Base-by-base conservation (phyloP, 2,797 vertebrate genomes). In the Sus cebifrons region DNA sequence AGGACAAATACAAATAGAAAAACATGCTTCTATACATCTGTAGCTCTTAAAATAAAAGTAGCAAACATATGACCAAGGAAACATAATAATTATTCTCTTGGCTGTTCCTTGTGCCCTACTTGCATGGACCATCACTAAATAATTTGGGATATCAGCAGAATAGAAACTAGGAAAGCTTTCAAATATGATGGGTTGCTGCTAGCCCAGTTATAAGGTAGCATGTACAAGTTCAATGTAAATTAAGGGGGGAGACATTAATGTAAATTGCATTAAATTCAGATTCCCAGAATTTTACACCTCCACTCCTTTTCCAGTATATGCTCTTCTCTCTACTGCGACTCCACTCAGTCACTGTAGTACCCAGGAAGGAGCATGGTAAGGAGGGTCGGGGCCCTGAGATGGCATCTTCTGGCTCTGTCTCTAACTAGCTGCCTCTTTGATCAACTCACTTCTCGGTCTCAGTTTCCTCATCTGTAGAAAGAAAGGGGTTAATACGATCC, bases 211-310 rank as follows among this genome's bases (percentile, higher is more conserved):
- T 16, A 67, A 74, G 44, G 16, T 5, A 54, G 74, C 54, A 5
- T 52, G 5, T 54, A 40, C n/a, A 21, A 74, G 12, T 64, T 21
- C 60, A 64, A 56, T 20, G 25, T 32, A 89, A 81, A 74, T n/a
- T 32, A 64, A 44, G 25, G 6, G 15, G 11, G 36, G 65, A 81
- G 36, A 68, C 36, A 91, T 78, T 20, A 82, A 85, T 3, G 2
- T 54, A 65, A 89, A 17, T 60, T 44, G 18, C 18, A 21, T 21
- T 64, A 93, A 94, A 90, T 87, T 44, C 70, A 86, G 68, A 94
- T 74, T 68, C 68, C 21, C 58, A 54, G 11, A 78, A 78, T 83
- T 49, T 12, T 49, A 14, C 83, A 25, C 20, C 36, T 65, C 29
- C 29, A 32, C 44, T 62, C 77, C 36, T n/a, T 67, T 73, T 29